Conservation (phyloP, 2,113 vertebrate genomes). For the Myiozetetes cayanensis region DNA sequence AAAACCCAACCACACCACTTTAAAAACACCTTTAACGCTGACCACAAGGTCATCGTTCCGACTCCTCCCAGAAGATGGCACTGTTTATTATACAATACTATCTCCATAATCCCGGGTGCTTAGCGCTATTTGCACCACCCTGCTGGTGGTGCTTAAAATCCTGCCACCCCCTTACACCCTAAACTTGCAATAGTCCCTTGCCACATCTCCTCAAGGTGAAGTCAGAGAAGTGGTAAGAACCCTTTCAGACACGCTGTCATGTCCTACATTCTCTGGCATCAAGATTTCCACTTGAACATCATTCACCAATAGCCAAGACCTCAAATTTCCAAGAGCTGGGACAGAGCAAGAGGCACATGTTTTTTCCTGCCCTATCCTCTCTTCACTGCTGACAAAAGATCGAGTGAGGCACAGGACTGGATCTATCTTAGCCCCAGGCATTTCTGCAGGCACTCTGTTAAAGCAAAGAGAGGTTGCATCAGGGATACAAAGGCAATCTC, state of each 20-base stretch:
- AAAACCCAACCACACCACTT: accelerated
- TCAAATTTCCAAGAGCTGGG: not conserved
- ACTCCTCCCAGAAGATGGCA: constrained; percentile 64
- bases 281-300: not conserved
- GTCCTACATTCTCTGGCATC: not conserved
- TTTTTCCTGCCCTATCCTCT: constrained; percentile 31
- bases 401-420: constrained; percentile 9
- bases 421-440: constrained; percentile 29
- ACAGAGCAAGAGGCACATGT: constrained; percentile 39
- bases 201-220: not conserved
- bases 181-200: not conserved
- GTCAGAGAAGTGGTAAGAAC: not conserved
- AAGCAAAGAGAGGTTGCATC: constrained; percentile 23
- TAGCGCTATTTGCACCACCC: not conserved
- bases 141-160: not conserved
- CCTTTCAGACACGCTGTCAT: not conserved
- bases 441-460: constrained; percentile 50
- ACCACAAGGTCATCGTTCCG: not conserved
- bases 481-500: constrained; percentile 25
- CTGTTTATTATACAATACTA: constrained; percentile 46
- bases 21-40: accelerated
- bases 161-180: not conserved
- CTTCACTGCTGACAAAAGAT: constrained; percentile 19
- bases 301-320: not conserved
- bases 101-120: not conserved